Evolutionary conservation across 1,140 invertebrate species (phyloP).

Genomic region (Drosophila rhopaloa): DNA sequence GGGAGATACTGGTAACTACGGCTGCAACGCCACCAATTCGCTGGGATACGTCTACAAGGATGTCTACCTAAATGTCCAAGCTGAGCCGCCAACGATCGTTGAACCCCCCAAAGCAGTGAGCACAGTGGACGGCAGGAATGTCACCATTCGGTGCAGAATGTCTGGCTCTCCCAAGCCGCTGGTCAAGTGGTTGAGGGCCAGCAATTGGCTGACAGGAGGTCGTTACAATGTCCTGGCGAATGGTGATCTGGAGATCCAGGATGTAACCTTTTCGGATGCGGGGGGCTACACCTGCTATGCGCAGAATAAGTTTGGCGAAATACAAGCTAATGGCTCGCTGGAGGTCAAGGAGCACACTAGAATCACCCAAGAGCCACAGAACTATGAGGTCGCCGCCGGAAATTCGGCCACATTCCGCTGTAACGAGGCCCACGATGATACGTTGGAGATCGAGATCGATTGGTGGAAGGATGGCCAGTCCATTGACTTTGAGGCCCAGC

Average conservation of each 20-base stretch:
- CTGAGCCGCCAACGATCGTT: slow-evolving; percentile 95
- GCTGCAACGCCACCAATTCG: slow-evolving; percentile 99
- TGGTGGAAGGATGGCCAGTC: slow-evolving; percentile 94
- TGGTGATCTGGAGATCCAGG: slow-evolving; percentile 94
- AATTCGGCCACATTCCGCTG: slow-evolving; percentile 96
- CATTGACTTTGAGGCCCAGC: slow-evolving; percentile 95
- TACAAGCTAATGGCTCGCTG: slow-evolving; percentile 90
- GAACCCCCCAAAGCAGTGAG: slow-evolving; percentile 91
- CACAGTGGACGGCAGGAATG: slow-evolving; percentile 93
- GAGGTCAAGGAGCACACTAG: slow-evolving; percentile 93
- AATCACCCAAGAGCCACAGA: slow-evolving; percentile 93
- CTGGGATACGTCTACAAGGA: slow-evolving; percentile 99
- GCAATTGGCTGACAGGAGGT: slow-evolving; percentile 90
- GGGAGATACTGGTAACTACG: slow-evolving; percentile 98
- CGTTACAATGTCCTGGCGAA: slow-evolving; percentile 89
- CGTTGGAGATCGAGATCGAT: slow-evolving; percentile 91
- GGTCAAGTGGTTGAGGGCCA: slow-evolving; percentile 96
- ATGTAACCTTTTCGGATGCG: slow-evolving; percentile 93
- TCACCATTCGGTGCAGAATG: slow-evolving; percentile 95
- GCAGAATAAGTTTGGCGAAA: slow-evolving; percentile 95
- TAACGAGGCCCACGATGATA: slow-evolving; percentile 94
- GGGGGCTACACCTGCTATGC: slow-evolving; percentile 97
- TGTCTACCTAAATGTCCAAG: slow-evolving; percentile 98
- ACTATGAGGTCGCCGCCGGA: slow-evolving; percentile 96
- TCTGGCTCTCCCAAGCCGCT: slow-evolving; percentile 97